Evolutionary conservation across 2,797 vertebrate species (phyloP), one percentile per base, ranked within the genome.

Genomic region (Pelodytes ibericus): DNA sequence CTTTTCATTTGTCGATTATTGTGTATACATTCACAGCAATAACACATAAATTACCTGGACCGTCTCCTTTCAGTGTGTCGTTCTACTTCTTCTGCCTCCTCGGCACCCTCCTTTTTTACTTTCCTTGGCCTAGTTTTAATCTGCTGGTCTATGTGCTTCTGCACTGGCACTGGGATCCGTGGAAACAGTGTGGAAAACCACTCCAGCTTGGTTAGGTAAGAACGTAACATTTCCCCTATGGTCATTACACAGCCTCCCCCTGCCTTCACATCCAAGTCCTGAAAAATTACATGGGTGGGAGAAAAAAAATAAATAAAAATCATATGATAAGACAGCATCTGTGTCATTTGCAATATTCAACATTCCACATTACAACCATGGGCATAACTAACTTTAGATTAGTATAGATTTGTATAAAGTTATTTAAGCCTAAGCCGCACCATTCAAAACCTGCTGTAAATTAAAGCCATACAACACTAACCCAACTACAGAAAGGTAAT

Each of bases 151-250:
- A 99, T 96, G 41, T 91, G 89, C 87, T 99, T 99, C 89, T 99
- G 98, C 74, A 99, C 97, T 30, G 98, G 98, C 81, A 99, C 98
- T 4, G 98, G 97, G 86, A 99, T 99, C 80, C 98, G 95, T 62
- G 98, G 98, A 75, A 99, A 99, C 76, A 99, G 88, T 0, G 98
- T 99, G 80, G 98, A 99, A 88, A 99, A 99, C 98, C 98, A 99
- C 83, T 99, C 98, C 58, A 99, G 92, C 82, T 99, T 99, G 84
- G 97, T 99, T 79, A 99, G 92, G 86, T 96, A 99, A 80, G 97
- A 99, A 63, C 97, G 95, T 31, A 99, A 90, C 98, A 99, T 99
- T 85, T 99, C 98, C 72, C 98, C 98, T 2, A 99, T 82, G 36
- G 95, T 96, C 98, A 99, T 99, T 39, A 99, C 92, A 2, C 97